Percentiles rank a stretch among this genome's conserved stretches.
Conservation (phyloP, 2,888 invertebrate species). For the Sympetrum striolatum region DNA sequence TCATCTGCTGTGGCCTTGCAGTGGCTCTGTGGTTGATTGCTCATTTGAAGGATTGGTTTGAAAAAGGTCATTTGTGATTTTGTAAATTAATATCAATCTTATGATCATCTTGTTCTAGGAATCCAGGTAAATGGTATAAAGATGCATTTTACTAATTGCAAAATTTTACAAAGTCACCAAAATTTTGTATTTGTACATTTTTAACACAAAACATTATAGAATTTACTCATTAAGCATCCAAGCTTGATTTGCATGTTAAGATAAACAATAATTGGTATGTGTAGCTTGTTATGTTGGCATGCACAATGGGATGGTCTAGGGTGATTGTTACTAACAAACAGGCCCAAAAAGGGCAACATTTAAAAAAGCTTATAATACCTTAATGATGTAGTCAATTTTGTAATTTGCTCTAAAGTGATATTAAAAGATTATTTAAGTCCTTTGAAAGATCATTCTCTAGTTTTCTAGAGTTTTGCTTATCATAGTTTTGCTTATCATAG, state of each 20-base stretch:
- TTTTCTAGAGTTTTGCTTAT: too few species aligned
- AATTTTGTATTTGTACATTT: not conserved
- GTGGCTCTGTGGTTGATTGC: not conserved
- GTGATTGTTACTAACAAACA: not conserved
- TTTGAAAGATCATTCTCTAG: not conserved
- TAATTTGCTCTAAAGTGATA: not conserved
- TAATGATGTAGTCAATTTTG: not conserved
- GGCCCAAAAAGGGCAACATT: not conserved
- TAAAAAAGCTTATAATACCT: not conserved
- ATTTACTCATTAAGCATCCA: not conserved
- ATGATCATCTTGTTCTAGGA: not conserved
- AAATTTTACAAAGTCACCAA: not conserved
- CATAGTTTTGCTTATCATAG: too few species aligned
- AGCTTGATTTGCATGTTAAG: not conserved
- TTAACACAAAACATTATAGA: not conserved
- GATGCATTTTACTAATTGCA: not conserved
- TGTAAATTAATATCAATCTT: too few species aligned
- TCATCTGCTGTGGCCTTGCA: not conserved
- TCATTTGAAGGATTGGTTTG: too few species aligned
- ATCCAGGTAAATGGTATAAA: not conserved
- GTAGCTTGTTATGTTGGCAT: not conserved
- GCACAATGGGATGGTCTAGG: not conserved
- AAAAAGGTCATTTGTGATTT: too few species aligned
- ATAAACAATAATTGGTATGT: not conserved
- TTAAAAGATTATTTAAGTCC: not conserved